A percentile compares a stretch with the other conserved stretches of the same genome.
These are phyloP conservation scores for Homalodisca vitripennis DNA, from an alignment of 1,140 invertebrate genomes.

Conservation along the genomic window DNA sequence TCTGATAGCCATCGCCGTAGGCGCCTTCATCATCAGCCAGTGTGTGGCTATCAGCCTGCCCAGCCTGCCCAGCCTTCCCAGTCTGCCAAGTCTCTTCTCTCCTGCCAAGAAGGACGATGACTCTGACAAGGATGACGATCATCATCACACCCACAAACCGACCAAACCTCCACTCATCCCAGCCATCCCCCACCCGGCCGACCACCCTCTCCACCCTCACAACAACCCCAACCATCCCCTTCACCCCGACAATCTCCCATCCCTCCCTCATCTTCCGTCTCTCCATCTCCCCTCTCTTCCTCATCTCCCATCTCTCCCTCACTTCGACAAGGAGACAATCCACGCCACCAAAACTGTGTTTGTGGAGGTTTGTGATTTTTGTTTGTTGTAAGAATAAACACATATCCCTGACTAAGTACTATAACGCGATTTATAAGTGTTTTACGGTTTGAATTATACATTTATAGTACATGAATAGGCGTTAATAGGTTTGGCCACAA, in stretches of 20 bases:
- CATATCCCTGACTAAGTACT: too few species aligned
- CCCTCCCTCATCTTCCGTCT: neutral
- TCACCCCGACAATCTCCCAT: conserved; percentile 9
- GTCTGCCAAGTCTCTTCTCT: neutral
- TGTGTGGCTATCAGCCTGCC: neutral
- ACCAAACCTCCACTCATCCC: conserved; percentile 1
- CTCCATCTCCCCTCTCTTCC: neutral
- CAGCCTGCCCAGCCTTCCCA: neutral
- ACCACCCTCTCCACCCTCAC: neutral
- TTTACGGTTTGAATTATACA: too few species aligned
- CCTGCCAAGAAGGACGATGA: neutral
- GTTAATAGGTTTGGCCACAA: too few species aligned
- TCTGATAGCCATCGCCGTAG: too few species aligned
- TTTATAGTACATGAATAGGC: too few species aligned
- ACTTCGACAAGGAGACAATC: neutral
- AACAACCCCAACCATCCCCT: conserved; percentile 5
- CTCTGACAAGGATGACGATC: neutral
- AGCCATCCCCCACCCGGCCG: neutral
- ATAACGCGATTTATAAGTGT: too few species aligned
- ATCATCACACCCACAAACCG: neutral
- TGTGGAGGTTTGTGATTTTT: conserved; percentile 23
- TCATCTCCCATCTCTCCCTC: neutral
- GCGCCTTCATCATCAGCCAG: too few species aligned
- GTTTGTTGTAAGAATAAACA: conserved; percentile 6
- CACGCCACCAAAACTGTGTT: conserved; percentile 30